phyloP scores from a whole-genome alignment of 2,113 vertebrate genomes.

The Lasiurus borealis region DNA sequence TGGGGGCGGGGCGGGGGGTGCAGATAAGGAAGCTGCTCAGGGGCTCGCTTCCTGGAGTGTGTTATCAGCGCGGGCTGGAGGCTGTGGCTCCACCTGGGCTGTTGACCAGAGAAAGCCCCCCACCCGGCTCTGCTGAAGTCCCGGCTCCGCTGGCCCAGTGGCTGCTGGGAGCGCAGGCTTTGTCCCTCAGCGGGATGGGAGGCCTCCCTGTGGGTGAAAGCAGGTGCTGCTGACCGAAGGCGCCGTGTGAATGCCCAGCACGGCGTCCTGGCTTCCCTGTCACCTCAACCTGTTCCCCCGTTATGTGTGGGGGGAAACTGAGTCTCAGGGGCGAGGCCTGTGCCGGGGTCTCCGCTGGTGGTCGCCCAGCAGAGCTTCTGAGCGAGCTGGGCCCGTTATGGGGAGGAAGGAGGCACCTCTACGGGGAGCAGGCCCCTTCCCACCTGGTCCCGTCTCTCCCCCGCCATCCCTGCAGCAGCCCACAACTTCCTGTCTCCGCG shows the following conservation, averaged over 20 bases:
- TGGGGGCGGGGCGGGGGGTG: accelerated
- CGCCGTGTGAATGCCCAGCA: accelerated
- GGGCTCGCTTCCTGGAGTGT: neutral
- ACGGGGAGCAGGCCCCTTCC: neutral
- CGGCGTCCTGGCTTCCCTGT: neutral
- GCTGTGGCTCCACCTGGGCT: neutral
- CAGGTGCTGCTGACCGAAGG: neutral
- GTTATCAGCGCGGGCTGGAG: no score
- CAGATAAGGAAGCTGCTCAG: neutral
- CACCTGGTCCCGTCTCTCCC: neutral
- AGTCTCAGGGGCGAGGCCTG: neutral
- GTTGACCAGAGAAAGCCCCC: accelerated
- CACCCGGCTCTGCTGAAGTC: accelerated
- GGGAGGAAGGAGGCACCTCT: accelerated
- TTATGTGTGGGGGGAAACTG: neutral
- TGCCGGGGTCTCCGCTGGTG: accelerated
- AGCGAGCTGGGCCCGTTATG: neutral
- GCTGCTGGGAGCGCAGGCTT: accelerated
- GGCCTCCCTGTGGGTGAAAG: accelerated
- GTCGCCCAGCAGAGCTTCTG: neutral
- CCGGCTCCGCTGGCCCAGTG: accelerated
- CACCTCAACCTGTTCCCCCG: no score
- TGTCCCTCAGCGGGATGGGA: neutral
- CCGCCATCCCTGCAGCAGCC: accelerated
- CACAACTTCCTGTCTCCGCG: accelerated